These are phyloP conservation scores for Mesoligia furuncula DNA, from an alignment of 2,888 invertebrate genomes.

Conservation along the genomic window DNA sequence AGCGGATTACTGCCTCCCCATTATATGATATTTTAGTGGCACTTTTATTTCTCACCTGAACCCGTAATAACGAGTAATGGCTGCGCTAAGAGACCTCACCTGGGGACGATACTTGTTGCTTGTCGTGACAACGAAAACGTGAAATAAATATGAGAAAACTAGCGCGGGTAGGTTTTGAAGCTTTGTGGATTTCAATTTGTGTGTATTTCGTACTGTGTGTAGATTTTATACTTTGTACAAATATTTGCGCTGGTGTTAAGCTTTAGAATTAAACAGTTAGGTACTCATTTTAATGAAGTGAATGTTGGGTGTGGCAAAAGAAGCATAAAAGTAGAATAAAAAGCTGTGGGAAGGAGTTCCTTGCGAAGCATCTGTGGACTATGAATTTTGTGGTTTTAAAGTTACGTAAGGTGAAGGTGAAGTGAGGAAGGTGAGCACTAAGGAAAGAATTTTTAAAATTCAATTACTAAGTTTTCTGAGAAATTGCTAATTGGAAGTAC, in stretches of 20 bases:
- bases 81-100: constrained; percentile 27
- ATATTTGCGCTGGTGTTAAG: not conserved
- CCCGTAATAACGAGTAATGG: constrained; percentile 38
- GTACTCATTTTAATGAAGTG: too few species aligned
- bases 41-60: constrained; percentile 55
- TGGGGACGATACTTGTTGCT: constrained; percentile 49
- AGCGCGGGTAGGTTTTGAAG: not conserved
- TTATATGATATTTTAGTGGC: constrained; percentile 37
- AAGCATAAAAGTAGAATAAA: too few species aligned
- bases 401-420: too few species aligned
- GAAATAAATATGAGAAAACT: constrained; percentile 1
- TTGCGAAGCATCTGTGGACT: too few species aligned
- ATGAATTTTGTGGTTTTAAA: too few species aligned
- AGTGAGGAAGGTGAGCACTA: too few species aligned
- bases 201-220: not conserved
- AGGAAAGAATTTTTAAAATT: too few species aligned
- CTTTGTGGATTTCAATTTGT: not conserved
- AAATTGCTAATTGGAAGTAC: too few species aligned
- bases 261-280: not conserved
- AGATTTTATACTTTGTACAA: not conserved
- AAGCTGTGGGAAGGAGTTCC: too few species aligned
- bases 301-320: too few species aligned
- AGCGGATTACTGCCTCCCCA: constrained; percentile 27
- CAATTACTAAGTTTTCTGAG: too few species aligned
- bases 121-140: not conserved